Conservation (phyloP, 2,113 vertebrate species). For the Hassar affinis region DNA sequence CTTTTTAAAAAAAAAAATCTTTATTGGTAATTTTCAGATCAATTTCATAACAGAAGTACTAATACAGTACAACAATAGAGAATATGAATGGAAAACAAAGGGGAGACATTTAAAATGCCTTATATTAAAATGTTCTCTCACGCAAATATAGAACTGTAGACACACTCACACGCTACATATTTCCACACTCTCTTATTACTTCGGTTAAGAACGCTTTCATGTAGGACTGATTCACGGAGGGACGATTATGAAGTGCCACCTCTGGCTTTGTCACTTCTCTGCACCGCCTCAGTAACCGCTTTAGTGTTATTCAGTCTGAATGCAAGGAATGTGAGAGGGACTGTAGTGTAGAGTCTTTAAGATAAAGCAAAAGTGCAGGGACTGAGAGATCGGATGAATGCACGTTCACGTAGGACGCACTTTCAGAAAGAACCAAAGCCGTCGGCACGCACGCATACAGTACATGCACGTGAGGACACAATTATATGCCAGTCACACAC, state of each 20-base stretch:
- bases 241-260: neutral
- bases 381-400: neutral
- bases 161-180: slow-evolving; percentile 28
- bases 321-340: slow-evolving; percentile 1
- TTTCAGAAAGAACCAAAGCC: slow-evolving; percentile 24
- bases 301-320: slow-evolving; percentile 16
- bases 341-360: neutral
- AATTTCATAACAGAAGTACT: slow-evolving; percentile 48
- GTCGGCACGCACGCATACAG: neutral
- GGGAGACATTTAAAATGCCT: slow-evolving; percentile 25
- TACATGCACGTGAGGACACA: slow-evolving; percentile 17
- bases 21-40: slow-evolving; percentile 52
- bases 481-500: neutral
- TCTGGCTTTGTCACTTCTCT: slow-evolving; percentile 9
- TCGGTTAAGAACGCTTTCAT: neutral
- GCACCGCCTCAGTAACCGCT: neutral
- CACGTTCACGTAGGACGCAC: neutral
- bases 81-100: slow-evolving; percentile 43
- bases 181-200: slow-evolving; percentile 23
- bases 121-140: slow-evolving; percentile 20
- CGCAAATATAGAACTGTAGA: slow-evolving; percentile 11
- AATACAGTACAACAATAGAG: slow-evolving; percentile 50
- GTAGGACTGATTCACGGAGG: neutral
- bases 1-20: slow-evolving; percentile 48
- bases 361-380: slow-evolving; percentile 4